Evolutionary conservation across 92 coral and sea anemone species (phyloP).

Genomic region (Porites divaricata): DNA sequence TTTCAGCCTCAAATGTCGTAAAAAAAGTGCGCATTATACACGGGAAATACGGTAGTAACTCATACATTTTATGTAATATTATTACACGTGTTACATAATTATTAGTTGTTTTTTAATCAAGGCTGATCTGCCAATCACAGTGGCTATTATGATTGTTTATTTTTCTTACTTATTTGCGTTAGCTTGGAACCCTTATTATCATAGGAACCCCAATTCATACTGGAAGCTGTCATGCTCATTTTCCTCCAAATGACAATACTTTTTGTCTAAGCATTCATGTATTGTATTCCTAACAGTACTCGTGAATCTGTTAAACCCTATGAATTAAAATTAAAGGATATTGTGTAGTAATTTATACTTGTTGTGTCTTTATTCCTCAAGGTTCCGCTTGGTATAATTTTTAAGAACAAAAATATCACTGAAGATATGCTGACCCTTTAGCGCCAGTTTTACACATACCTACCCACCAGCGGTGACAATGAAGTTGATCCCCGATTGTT

Average conservation of each 20-base stretch:
- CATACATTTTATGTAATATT: constrained; percentile 6
- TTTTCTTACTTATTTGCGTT: constrained; percentile 18
- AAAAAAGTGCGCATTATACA: too few species aligned
- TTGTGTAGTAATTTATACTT: constrained; percentile 14
- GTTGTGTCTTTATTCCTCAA: constrained; percentile 12
- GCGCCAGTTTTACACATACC: constrained; percentile 49
- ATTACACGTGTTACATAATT: constrained; percentile 9
- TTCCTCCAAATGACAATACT: constrained; percentile 19
- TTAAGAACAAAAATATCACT: not conserved
- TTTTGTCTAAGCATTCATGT: constrained; percentile 22
- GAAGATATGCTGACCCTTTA: constrained; percentile 45
- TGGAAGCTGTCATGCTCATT: constrained; percentile 27
- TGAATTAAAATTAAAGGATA: constrained; percentile 24
- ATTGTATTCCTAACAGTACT: constrained; percentile 17
- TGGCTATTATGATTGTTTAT: constrained; percentile 26
- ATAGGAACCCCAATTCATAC: constrained; percentile 23
- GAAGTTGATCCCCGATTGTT: constrained; percentile 39
- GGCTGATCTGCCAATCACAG: constrained; percentile 19
- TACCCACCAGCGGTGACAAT: constrained; percentile 31
- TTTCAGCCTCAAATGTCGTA: too few species aligned
- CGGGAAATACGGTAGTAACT: too few species aligned
- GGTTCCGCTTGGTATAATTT: too few species aligned
- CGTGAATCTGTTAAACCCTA: constrained; percentile 11
- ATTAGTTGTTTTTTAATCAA: constrained; percentile 12
- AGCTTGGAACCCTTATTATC: constrained; percentile 21